phyloP scores from a whole-genome alignment of 2,113 vertebrate species.

The Dipodomys spectabilis region DNA sequence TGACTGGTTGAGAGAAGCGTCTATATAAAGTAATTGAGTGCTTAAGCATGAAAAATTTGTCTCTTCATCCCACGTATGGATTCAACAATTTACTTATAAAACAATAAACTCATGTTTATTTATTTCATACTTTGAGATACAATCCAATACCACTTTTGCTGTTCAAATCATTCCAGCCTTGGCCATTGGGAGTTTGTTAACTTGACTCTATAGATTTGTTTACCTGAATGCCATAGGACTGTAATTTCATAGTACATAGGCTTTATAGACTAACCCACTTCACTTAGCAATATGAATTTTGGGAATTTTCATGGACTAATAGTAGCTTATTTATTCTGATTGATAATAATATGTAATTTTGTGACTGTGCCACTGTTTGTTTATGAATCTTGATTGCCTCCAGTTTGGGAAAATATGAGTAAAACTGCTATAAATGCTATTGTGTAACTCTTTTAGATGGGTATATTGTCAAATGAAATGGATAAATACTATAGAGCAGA shows the following conservation, averaged over 20 bases:
- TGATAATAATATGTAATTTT: neutral
- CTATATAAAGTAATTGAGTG: constrained; percentile 6
- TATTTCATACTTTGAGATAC: constrained; percentile 8
- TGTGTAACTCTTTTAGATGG: neutral
- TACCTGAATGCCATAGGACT: neutral
- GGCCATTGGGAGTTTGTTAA: neutral
- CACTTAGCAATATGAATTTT: neutral
- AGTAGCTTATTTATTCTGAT: constrained; percentile 1
- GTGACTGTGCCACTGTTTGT: neutral
- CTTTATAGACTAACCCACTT: neutral
- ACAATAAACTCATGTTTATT: neutral
- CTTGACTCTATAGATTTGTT: neutral
- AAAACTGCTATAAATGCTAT: neutral
- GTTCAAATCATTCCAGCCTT: neutral
- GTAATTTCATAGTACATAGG: neutral
- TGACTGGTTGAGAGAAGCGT: neutral
- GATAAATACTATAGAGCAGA: neutral
- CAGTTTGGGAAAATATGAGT: neutral
- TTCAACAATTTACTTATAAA: neutral
- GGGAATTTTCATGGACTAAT: neutral
- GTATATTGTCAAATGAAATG: neutral
- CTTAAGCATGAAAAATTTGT: neutral
- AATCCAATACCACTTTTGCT: neutral
- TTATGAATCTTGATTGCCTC: neutral
- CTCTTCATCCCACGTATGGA: neutral